phyloP scores from a whole-genome alignment of 1,140 invertebrate genomes.

The Aphis craccivora region DNA sequence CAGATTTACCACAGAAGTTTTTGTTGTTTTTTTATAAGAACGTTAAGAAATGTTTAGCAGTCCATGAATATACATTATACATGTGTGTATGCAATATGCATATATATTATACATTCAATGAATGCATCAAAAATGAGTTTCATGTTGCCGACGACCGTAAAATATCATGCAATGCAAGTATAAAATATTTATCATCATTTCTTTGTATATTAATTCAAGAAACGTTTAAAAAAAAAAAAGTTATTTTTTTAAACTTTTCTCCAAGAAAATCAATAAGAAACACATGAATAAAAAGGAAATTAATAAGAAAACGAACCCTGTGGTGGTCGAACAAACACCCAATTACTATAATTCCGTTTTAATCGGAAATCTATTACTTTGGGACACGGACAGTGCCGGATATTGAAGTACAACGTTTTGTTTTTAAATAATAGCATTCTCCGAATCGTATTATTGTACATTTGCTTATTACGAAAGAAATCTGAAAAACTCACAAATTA shows the following conservation, averaged over 20 bases:
- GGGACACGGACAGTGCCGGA: neutral
- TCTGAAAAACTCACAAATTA: neutral
- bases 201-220: neutral
- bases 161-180: too few relatives aligned
- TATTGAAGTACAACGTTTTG: neutral
- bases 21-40: neutral
- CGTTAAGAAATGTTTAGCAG: neutral
- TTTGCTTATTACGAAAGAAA: neutral
- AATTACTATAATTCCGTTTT: conserved; percentile 5
- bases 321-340: neutral
- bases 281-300: conserved; percentile 5
- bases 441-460: neutral
- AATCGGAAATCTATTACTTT: conserved; percentile 28
- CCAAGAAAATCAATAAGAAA: neutral
- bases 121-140: neutral
- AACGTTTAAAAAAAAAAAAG: neutral
- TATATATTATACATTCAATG: neutral
- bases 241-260: neutral
- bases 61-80: neutral
- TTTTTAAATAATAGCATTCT: neutral
- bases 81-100: too few relatives aligned
- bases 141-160: neutral
- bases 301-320: neutral
- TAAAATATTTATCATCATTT: neutral
- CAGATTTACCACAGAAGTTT: neutral